phyloP scores from a whole-genome alignment of 92 coral and sea anemone genomes.

The Umimayanthus chanpuru region DNA sequence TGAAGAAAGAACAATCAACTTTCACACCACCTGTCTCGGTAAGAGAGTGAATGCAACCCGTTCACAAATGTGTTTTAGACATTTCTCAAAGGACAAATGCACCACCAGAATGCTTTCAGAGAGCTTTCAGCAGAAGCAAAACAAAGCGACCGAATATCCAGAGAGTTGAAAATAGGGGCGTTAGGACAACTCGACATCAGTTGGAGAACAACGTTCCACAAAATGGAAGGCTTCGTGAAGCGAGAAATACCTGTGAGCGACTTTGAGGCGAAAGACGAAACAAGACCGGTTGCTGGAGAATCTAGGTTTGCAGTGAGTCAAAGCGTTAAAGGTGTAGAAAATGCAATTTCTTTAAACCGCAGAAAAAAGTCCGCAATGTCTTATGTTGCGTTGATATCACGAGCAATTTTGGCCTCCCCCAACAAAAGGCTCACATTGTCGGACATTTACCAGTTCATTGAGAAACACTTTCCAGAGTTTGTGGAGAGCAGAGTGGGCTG shows the following conservation, averaged over 20 bases:
- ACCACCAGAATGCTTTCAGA: conserved; percentile 49
- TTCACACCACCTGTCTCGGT: conserved; percentile 26
- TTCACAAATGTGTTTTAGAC: conserved; percentile 30
- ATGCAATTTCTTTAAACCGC: conserved; percentile 11
- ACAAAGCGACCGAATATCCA: conserved; percentile 25
- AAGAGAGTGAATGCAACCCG: conserved; percentile 44
- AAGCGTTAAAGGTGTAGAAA: conserved; percentile 3
- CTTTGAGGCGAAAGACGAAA: background rate
- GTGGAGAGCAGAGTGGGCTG: conserved; percentile 79
- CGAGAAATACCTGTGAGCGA: background rate
- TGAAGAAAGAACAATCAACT: conserved; percentile 32
- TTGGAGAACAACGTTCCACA: background rate
- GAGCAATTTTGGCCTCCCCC: background rate
- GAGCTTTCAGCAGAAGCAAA: conserved; percentile 28
- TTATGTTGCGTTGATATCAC: conserved; percentile 75
- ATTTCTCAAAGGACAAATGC: conserved; percentile 11
- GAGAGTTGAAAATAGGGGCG: conserved; percentile 10
- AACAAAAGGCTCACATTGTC: background rate
- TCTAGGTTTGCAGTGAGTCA: conserved; percentile 4
- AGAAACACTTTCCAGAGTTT: conserved; percentile 42
- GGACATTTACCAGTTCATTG: conserved; percentile 9
- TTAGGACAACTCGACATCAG: background rate
- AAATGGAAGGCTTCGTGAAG: conserved; percentile 3
- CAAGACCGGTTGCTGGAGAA: background rate
- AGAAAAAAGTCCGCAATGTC: conserved; percentile 67